Evolutionary conservation across 2,113 vertebrate species (phyloP).

Genomic region (Corythoichthys haematopterus): DNA sequence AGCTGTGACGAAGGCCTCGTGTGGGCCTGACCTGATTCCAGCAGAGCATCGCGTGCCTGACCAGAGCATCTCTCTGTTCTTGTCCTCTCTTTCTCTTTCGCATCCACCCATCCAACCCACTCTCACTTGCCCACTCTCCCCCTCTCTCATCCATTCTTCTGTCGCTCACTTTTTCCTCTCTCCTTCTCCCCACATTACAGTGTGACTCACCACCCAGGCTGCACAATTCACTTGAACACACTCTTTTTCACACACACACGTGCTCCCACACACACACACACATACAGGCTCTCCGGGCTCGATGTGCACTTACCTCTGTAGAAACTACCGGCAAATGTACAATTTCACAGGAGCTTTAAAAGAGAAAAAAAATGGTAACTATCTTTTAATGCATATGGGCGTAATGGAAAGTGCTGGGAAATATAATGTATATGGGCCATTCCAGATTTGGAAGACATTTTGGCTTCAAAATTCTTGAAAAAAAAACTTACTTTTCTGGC

Average conservation of each 20-base stretch:
- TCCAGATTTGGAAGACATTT: too few species aligned
- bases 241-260: constrained; percentile 18
- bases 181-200: constrained; percentile 35
- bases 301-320: constrained; percentile 33
- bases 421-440: too few species aligned
- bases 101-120: constrained; percentile 28
- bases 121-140: constrained; percentile 5
- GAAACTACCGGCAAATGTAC: constrained; percentile 12
- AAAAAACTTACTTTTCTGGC: too few species aligned
- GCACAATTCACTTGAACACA: constrained; percentile 42
- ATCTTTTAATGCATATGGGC: not conserved
- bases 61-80: constrained; percentile 49
- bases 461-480: too few species aligned
- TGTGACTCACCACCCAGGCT: constrained; percentile 48
- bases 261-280: constrained; percentile 11
- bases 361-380: constrained; percentile 16
- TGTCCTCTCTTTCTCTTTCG: constrained; percentile 37
- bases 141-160: constrained; percentile 28
- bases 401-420: not conserved
- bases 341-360: constrained; percentile 22
- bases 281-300: constrained; percentile 8
- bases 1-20: constrained; percentile 47
- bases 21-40: constrained; percentile 69
- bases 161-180: constrained; percentile 24
- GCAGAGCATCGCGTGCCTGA: constrained; percentile 62